Conservation (phyloP, 2,888 invertebrate genomes). For the Rambutsinella grinnellia region DNA sequence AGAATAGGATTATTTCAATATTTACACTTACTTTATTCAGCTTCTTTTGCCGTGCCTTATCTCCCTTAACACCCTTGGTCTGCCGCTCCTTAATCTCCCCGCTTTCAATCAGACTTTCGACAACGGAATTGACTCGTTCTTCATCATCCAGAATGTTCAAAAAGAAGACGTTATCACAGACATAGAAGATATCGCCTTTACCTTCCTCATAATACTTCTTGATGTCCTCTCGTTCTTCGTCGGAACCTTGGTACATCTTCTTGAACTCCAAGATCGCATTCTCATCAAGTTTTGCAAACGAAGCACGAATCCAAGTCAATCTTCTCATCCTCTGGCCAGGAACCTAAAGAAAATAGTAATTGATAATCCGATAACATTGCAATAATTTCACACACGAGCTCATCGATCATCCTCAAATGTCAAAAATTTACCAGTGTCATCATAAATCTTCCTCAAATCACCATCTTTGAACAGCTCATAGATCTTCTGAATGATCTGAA, state of each 20-base stretch:
- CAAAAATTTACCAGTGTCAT: constrained; percentile 64
- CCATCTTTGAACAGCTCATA: constrained; percentile 61
- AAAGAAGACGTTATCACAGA: constrained; percentile 63
- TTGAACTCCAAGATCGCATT: constrained; percentile 59
- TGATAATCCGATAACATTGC: background rate
- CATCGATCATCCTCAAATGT: too few relatives aligned
- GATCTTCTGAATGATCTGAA: constrained; percentile 60
- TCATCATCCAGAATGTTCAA: constrained; percentile 60
- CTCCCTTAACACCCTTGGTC: constrained; percentile 37
- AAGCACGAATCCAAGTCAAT: constrained; percentile 44
- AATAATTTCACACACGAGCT: too few relatives aligned
- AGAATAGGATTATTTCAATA: too few relatives aligned
- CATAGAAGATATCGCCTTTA: constrained; percentile 60
- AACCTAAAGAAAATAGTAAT: constrained; percentile 38
- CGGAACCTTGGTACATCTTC: constrained; percentile 59
- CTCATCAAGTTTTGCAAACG: constrained; percentile 53
- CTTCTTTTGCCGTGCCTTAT: constrained; percentile 42
- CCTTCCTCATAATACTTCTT: constrained; percentile 59
- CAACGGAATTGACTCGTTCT: constrained; percentile 54
- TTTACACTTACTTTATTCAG: constrained; percentile 47
- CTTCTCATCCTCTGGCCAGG: constrained; percentile 62
- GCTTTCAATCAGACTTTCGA: constrained; percentile 54
- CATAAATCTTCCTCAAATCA: constrained; percentile 60
- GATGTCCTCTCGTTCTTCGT: constrained; percentile 61
- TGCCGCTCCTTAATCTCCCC: constrained; percentile 42